Conservation (phyloP, 2,888 invertebrate genomes). For the Ptychoptera contaminata region DNA sequence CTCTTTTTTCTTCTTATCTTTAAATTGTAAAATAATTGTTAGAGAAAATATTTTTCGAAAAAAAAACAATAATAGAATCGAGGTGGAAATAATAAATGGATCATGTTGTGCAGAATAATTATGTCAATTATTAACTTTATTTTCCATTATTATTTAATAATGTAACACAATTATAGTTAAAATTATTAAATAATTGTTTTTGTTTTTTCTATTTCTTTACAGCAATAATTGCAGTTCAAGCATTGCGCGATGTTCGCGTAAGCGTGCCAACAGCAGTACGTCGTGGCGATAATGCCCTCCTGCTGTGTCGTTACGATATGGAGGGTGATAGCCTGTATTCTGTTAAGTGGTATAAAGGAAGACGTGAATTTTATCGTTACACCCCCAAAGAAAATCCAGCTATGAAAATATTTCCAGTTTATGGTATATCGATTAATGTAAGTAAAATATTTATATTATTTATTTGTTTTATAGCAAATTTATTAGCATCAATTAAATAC, state of each 20-base stretch:
- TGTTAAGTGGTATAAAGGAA: slow-evolving; percentile 80
- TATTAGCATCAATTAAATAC: not conserved
- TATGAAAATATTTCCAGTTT: slow-evolving; percentile 53
- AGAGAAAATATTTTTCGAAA: too few species aligned
- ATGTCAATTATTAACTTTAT: too few species aligned
- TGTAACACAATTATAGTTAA: not conserved
- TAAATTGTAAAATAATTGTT: too few species aligned
- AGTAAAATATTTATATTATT: slow-evolving; percentile 29
- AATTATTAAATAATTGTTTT: not conserved
- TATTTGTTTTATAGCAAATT: not conserved
- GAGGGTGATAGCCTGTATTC: slow-evolving; percentile 67
- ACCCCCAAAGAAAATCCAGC: slow-evolving; percentile 57
- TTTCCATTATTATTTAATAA: not conserved
- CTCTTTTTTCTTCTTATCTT: too few species aligned
- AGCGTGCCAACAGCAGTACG: slow-evolving; percentile 50
- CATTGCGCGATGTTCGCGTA: slow-evolving; percentile 47
- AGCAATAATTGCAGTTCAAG: slow-evolving; percentile 20
- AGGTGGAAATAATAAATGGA: too few species aligned
- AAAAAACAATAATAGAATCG: too few species aligned
- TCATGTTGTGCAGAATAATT: too few species aligned
- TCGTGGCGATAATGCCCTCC: slow-evolving; percentile 45
- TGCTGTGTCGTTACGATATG: slow-evolving; percentile 64
- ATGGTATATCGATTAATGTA: slow-evolving; percentile 65
- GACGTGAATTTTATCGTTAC: slow-evolving; percentile 69
- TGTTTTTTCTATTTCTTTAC: slow-evolving; percentile 15